These are phyloP conservation scores for Planococcus citri DNA, from an alignment of 1,140 invertebrate species.

Conservation along the genomic window DNA sequence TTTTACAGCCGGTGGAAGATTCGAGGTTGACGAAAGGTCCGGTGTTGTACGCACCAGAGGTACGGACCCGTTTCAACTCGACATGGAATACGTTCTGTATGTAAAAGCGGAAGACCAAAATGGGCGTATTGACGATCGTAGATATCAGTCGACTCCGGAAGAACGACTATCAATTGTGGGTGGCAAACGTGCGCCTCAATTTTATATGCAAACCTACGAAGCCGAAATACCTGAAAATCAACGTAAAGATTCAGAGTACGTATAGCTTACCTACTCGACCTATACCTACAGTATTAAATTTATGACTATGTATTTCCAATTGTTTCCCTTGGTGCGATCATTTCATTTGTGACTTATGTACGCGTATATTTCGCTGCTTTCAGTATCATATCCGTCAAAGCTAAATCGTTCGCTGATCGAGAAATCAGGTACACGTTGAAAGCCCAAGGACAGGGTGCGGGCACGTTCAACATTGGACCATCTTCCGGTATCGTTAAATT, in stretches of 20 bases:
- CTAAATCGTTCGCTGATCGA: constrained; percentile 88
- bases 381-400: constrained; percentile 91
- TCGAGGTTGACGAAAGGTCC: constrained; percentile 82
- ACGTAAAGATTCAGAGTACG: constrained; percentile 90
- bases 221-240: constrained; percentile 91
- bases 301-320: too few species aligned
- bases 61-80: constrained; percentile 80
- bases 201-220: constrained; percentile 84
- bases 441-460: constrained; percentile 83
- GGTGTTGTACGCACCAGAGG: constrained; percentile 85
- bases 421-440: constrained; percentile 88
- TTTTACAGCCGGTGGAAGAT: constrained; percentile 50
- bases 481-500: constrained; percentile 86
- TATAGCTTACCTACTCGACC: too few species aligned
- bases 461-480: constrained; percentile 88
- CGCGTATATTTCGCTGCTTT: constrained; percentile 21
- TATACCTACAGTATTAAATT: too few species aligned
- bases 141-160: constrained; percentile 81
- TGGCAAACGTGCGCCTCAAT: constrained; percentile 83
- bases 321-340: neutral
- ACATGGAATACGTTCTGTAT: constrained; percentile 92
- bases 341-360: neutral
- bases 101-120: constrained; percentile 93
- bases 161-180: constrained; percentile 84
- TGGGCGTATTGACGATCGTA: constrained; percentile 72